Evolutionary conservation across 2,797 vertebrate species (phyloP).

Genomic region (Pristis pectinata): DNA sequence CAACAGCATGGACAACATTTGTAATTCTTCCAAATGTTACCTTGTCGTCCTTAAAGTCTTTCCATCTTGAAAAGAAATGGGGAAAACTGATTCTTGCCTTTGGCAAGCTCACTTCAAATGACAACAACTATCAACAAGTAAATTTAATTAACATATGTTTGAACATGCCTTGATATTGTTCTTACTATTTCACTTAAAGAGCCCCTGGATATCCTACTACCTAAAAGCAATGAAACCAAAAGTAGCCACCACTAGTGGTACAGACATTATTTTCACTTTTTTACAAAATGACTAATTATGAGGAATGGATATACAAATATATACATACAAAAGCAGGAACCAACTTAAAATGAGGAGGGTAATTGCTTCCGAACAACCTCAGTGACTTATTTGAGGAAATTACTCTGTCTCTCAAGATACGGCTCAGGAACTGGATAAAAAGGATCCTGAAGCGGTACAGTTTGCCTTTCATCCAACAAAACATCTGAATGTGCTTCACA

Average conservation of each 20-base stretch:
- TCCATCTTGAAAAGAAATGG: background rate
- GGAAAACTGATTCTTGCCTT: background rate
- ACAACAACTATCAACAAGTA: background rate
- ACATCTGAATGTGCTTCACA: background rate
- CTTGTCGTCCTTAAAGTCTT: background rate
- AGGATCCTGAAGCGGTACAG: background rate
- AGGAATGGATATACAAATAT: background rate
- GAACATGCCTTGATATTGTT: background rate
- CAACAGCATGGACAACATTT: background rate
- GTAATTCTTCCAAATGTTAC: background rate
- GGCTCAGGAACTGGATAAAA: background rate
- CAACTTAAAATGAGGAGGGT: background rate
- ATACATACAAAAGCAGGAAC: background rate
- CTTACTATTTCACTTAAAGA: background rate
- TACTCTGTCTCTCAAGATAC: background rate
- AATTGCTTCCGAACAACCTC: background rate
- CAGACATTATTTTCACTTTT: background rate
- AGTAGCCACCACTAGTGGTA: too few relatives aligned
- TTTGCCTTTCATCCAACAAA: background rate
- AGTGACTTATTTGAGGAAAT: background rate
- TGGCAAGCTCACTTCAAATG: background rate
- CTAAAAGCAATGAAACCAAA: constrained; percentile 1
- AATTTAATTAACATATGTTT: background rate
- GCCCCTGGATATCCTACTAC: background rate
- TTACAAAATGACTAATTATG: background rate